phyloP scores from a whole-genome alignment of 37 sponge, comb jelly and placozoan species.

The Cladorhizidae sp. region DNA sequence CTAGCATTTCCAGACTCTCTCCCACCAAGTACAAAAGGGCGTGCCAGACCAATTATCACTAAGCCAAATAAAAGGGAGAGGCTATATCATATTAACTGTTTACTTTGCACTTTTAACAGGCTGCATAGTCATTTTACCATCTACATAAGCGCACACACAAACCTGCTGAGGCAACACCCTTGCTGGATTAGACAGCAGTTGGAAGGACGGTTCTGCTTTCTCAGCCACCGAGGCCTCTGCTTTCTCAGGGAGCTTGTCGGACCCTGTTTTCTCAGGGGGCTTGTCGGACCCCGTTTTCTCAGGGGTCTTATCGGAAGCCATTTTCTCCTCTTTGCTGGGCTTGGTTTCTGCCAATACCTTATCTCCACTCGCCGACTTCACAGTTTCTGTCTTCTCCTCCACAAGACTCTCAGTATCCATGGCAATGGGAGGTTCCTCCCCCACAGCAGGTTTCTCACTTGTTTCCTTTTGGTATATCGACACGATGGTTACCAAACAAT shows the following conservation, averaged over 20 bases:
- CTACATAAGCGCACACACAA: too few species aligned
- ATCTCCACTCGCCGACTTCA: neutral
- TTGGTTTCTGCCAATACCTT: conserved; percentile 7
- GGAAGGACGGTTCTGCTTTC: conserved; percentile 64
- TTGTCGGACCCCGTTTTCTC: conserved; percentile 5
- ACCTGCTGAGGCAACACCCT: conserved; percentile 89
- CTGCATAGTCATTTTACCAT: too few species aligned
- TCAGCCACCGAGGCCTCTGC: conserved; percentile 16
- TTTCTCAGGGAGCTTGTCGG: conserved; percentile 32
- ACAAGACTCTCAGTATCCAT: conserved; percentile 7
- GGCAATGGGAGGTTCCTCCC: neutral
- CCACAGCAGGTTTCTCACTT: neutral
- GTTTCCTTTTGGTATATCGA: neutral
- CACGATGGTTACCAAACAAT: neutral
- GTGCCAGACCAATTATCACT: too few species aligned
- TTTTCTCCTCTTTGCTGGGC: conserved; percentile 16
- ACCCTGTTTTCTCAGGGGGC: conserved; percentile 9
- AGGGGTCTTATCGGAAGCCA: conserved; percentile 19
- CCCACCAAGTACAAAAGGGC: too few species aligned
- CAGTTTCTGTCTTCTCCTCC: conserved; percentile 41
- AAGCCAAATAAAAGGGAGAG: too few species aligned
- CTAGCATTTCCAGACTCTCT: too few species aligned
- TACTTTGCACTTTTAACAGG: too few species aligned
- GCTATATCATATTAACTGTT: too few species aligned
- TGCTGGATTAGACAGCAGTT: conserved; percentile 93